Evolutionary conservation across 1,140 invertebrate genomes (phyloP).

Genomic region (Bicyclus anynana): DNA sequence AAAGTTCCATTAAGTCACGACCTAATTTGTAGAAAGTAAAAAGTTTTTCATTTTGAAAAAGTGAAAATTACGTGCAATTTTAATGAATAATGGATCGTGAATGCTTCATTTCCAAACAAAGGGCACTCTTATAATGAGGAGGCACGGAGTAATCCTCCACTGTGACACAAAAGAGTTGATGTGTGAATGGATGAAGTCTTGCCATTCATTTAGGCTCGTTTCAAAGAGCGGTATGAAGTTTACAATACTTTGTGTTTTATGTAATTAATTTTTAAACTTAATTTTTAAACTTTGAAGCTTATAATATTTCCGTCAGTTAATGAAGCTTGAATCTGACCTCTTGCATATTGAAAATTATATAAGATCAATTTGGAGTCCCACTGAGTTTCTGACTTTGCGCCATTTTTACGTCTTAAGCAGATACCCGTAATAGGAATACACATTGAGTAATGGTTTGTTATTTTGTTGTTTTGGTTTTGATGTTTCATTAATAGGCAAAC

Average conservation of each 20-base stretch:
- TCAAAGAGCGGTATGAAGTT: slow-evolving; percentile 10
- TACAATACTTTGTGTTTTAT: neutral
- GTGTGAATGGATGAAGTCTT: slow-evolving; percentile 27
- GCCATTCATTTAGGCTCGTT: slow-evolving; percentile 21
- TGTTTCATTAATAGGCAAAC: too few relatives aligned
- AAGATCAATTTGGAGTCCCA: too few relatives aligned
- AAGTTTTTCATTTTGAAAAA: neutral
- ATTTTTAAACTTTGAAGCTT: too few relatives aligned
- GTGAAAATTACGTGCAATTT: slow-evolving; percentile 9
- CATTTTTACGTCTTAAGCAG: too few relatives aligned
- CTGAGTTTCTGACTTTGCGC: too few relatives aligned
- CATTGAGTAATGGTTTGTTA: too few relatives aligned
- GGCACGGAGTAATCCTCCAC: slow-evolving; percentile 26
- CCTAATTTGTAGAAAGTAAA: neutral
- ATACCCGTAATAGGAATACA: too few relatives aligned
- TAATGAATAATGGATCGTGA: slow-evolving; percentile 20
- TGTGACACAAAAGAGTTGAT: slow-evolving; percentile 25
- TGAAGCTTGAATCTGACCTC: too few relatives aligned
- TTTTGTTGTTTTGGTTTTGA: too few relatives aligned
- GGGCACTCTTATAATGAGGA: slow-evolving; percentile 28
- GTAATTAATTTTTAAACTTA: neutral
- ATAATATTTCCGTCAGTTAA: too few relatives aligned
- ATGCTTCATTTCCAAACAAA: slow-evolving; percentile 26
- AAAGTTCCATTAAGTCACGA: neutral
- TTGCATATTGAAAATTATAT: too few relatives aligned